Percentiles rank a stretch among this genome's conserved stretches.
These are phyloP conservation scores for Tachina lurida DNA, from an alignment of 2,888 invertebrate genomes.

Conservation along the genomic window DNA sequence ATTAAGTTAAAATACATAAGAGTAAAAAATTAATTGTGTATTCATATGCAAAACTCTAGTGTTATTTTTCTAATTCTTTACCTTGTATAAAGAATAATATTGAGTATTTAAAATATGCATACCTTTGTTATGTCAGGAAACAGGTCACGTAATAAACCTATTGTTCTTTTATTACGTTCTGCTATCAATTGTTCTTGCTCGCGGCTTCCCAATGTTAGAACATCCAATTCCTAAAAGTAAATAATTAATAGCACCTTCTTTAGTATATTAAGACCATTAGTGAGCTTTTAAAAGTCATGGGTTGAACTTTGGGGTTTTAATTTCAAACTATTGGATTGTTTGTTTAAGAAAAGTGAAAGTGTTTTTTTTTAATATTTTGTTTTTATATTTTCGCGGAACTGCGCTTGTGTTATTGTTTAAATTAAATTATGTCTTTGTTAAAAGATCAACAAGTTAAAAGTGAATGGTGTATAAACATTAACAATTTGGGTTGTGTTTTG, in stretches of 20 bases:
- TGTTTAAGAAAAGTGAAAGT: slow-evolving; percentile 56
- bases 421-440: slow-evolving; percentile 42
- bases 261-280: not conserved
- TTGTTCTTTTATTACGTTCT: slow-evolving; percentile 90
- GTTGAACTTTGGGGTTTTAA: not conserved
- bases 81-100: not conserved
- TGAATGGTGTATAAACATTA: slow-evolving; percentile 36
- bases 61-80: slow-evolving; percentile 15
- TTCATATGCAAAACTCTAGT: slow-evolving; percentile 45
- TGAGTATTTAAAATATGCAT: slow-evolving; percentile 78
- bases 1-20: not conserved
- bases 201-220: slow-evolving; percentile 86
- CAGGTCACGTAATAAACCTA: slow-evolving; percentile 89
- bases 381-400: slow-evolving; percentile 37
- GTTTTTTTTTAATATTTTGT: slow-evolving; percentile 3
- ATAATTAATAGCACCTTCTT: not conserved
- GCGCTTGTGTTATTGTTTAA: slow-evolving; percentile 33
- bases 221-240: slow-evolving; percentile 86
- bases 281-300: not conserved
- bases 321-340: not conserved
- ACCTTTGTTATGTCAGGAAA: slow-evolving; percentile 91
- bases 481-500: slow-evolving; percentile 37
- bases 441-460: slow-evolving; percentile 20
- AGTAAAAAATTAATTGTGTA: slow-evolving; percentile 54
- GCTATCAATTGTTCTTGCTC: slow-evolving; percentile 85